Base-by-base conservation (phyloP, 1,140 invertebrate species). In the Drosophila nannoptera region DNA sequence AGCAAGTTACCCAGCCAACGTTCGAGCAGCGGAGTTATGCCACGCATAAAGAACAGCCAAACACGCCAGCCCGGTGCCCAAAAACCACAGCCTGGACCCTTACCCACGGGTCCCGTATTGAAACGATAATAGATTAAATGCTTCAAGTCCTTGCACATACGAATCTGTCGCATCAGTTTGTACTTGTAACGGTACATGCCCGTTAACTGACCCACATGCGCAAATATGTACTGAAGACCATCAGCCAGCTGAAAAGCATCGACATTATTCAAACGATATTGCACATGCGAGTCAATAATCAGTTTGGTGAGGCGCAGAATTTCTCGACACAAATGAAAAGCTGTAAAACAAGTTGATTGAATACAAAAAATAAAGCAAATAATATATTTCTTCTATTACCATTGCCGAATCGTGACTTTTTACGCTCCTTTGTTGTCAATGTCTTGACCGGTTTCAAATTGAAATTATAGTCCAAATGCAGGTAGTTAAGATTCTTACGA, bases 131-230 rank as follows among this genome's bases (percentile, higher is more conserved):
- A 99, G 64, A 99, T 98, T 54, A 99, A 91, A 93, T 99, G 99
- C 88, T 99, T 99, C 69, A 99, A 92, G 91, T 99, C 99, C 90
- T 99, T 99, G 92, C 98, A 99, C 98, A 99, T 99, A 53, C 99
- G 91, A 72, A 99, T 99, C 92, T 99, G 99, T 87, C 97, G 94
- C 98, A 99, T 99, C 11, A 99, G 91, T 90, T 99, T 99, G 91
- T 99, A 99, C 88, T 99, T 99, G 92, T 99, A 99, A 46, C 99
- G 92, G 90, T 99, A 99, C 99, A 99, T 99, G 89, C 99, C 99
- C 4, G 99, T 99, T 11, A 99, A 91, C 90, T 99, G 99, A 7
- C 99, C 99, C 31, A 99, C 98, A 89, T 99, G 99, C 14, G 98
- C 97, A 91, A 99, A 99, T 45, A 99, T 98, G 88, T 99, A 99